Conservation (phyloP, 1,140 invertebrate genomes). For the Hyles euphorbiae region DNA sequence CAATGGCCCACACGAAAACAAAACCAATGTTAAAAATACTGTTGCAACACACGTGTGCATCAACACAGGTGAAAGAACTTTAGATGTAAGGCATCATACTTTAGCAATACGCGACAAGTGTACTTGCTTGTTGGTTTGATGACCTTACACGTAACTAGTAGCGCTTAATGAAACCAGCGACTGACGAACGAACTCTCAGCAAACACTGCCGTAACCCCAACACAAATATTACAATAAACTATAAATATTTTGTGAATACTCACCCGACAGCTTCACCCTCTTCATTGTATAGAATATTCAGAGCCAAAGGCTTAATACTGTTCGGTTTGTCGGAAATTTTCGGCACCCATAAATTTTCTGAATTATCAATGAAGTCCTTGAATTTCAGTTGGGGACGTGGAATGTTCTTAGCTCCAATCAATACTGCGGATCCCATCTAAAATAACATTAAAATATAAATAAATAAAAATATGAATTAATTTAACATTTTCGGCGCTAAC, state of each 20-base stretch:
- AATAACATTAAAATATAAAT: conserved; percentile 8
- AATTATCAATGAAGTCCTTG: conserved; percentile 91
- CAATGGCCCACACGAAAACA: too few species aligned
- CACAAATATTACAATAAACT: too few species aligned
- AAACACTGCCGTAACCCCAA: too few species aligned
- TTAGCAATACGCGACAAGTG: too few species aligned
- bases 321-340: conserved; percentile 93
- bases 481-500: neutral
- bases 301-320: conserved; percentile 86
- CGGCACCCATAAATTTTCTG: conserved; percentile 85
- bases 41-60: too few species aligned
- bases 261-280: conserved; percentile 74
- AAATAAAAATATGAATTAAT: neutral
- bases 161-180: too few species aligned
- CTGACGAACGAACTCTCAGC: too few species aligned
- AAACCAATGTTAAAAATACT: too few species aligned
- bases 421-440: conserved; percentile 70
- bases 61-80: too few species aligned
- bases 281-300: conserved; percentile 81
- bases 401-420: conserved; percentile 86
- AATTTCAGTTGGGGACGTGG: conserved; percentile 90
- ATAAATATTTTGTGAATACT: conserved; percentile 16
- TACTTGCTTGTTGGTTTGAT: too few species aligned
- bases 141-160: too few species aligned
- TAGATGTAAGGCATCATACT: too few species aligned